A percentile compares a stretch with the other conserved stretches of the same genome.
phyloP scores from a whole-genome alignment of 1,140 invertebrate species.

The Philotrypesis tridentata region DNA sequence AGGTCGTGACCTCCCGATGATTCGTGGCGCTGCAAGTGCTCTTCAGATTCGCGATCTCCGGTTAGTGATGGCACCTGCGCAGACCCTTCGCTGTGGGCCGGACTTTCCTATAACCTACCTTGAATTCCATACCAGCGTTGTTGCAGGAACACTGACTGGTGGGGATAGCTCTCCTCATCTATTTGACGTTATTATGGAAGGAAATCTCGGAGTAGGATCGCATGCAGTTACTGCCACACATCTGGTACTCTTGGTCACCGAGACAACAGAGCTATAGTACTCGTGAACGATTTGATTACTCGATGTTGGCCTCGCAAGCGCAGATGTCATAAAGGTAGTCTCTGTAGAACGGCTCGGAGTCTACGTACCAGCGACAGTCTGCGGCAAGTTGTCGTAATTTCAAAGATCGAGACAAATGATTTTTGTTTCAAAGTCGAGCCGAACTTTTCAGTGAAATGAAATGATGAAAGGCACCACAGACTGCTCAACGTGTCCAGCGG shows the following conservation, averaged over 20 bases:
- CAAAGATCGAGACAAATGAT: slow-evolving; percentile 78
- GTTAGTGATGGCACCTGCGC: slow-evolving; percentile 78
- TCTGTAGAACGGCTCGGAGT: no score
- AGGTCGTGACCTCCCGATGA: slow-evolving; percentile 84
- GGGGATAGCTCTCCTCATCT: slow-evolving; percentile 91
- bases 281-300: slow-evolving; percentile 83
- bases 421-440: slow-evolving; percentile 81
- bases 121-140: slow-evolving; percentile 82
- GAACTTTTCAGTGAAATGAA: slow-evolving; percentile 81
- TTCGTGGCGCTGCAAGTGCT: slow-evolving; percentile 76
- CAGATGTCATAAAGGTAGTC: slow-evolving; percentile 92
- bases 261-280: slow-evolving; percentile 86
- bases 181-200: slow-evolving; percentile 71
- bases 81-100: slow-evolving; percentile 80
- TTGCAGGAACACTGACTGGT: slow-evolving; percentile 85
- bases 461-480: slow-evolving; percentile 80
- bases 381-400: no score
- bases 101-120: slow-evolving; percentile 83
- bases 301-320: slow-evolving; percentile 80
- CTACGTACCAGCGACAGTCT: slow-evolving; percentile 88
- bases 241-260: slow-evolving; percentile 84
- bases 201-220: slow-evolving; percentile 62
- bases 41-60: slow-evolving; percentile 76
- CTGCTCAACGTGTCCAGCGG: slow-evolving; percentile 87
- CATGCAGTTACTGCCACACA: slow-evolving; percentile 77